phyloP scores from a whole-genome alignment of 1,140 invertebrate genomes.

The Sarcophaga bullata region DNA sequence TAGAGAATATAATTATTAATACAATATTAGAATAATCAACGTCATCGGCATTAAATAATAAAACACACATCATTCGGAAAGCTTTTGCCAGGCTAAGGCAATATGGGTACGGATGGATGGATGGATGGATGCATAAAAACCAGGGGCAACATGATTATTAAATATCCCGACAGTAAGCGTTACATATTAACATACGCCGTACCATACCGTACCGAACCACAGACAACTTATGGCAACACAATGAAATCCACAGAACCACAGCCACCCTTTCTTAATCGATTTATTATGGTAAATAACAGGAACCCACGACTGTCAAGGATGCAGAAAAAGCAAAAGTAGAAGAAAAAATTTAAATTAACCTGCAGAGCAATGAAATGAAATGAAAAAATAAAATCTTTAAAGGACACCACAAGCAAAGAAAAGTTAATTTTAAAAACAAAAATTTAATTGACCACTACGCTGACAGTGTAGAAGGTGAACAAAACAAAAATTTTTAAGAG shows the following conservation, averaged over 20 bases:
- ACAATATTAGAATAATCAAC: conserved; percentile 46
- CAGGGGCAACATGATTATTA: conserved; percentile 27
- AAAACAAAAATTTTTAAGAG: not conserved
- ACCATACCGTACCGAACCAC: conserved; percentile 20
- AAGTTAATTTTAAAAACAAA: conserved; percentile 26
- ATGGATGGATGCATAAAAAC: not conserved
- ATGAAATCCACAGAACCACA: not conserved
- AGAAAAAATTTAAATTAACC: conserved; percentile 43
- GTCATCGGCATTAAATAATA: conserved; percentile 43
- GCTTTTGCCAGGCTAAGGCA: not conserved
- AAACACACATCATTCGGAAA: conserved; percentile 14
- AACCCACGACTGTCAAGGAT: not conserved
- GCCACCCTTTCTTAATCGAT: conserved; percentile 39
- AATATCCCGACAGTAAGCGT: conserved; percentile 27
- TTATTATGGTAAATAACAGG: conserved; percentile 44
- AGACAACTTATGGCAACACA: conserved; percentile 37
- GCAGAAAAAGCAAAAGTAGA: not conserved
- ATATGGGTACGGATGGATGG: not conserved
- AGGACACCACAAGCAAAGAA: not conserved
- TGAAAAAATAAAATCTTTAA: not conserved
- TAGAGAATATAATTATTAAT: conserved; percentile 12
- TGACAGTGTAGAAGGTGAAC: conserved; percentile 1
- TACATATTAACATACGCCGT: not conserved
- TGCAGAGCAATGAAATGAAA: not conserved
- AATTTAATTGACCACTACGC: conserved; percentile 26